Conservation (phyloP, 2,113 vertebrate genomes). For the Cyprinodon brontotheroides region DNA sequence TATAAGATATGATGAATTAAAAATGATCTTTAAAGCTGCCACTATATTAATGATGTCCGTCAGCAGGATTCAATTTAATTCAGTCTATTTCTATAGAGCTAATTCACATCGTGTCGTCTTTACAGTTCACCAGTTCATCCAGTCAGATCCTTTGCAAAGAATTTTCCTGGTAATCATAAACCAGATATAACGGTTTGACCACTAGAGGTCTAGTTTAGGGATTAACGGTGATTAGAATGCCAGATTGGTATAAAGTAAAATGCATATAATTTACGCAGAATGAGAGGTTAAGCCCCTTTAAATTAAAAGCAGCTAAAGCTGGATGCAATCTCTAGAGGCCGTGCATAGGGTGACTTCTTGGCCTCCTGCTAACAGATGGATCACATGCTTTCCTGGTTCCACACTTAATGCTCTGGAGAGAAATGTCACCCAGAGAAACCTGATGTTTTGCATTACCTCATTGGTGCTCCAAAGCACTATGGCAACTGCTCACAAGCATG, state of each 20-base stretch:
- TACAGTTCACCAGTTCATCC: too few relatives aligned
- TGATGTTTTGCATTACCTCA: slow-evolving; percentile 58
- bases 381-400: slow-evolving; percentile 40
- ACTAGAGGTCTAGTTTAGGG: slow-evolving; percentile 50
- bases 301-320: slow-evolving; percentile 11
- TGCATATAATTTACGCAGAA: slow-evolving; percentile 6
- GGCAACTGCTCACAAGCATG: slow-evolving; percentile 52
- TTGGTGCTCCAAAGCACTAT: slow-evolving; percentile 49
- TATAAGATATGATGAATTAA: too few relatives aligned
- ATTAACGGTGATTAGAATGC: slow-evolving; percentile 46
- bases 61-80: too few relatives aligned
- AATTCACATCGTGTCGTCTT: too few relatives aligned
- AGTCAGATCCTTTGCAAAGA: slow-evolving; percentile 41
- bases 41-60: neutral
- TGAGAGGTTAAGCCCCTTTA: slow-evolving; percentile 11
- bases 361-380: slow-evolving; percentile 51
- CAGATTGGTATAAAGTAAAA: slow-evolving; percentile 5
- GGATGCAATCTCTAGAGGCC: slow-evolving; percentile 16
- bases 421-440: slow-evolving; percentile 30
- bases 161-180: slow-evolving; percentile 49
- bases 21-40: neutral
- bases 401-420: slow-evolving; percentile 19
- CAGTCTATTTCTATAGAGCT: too few relatives aligned
- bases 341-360: slow-evolving; percentile 40
- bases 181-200: slow-evolving; percentile 53